These are phyloP conservation scores for Drosophila tristis DNA, from an alignment of 1,140 invertebrate species.

Conservation along the genomic window DNA sequence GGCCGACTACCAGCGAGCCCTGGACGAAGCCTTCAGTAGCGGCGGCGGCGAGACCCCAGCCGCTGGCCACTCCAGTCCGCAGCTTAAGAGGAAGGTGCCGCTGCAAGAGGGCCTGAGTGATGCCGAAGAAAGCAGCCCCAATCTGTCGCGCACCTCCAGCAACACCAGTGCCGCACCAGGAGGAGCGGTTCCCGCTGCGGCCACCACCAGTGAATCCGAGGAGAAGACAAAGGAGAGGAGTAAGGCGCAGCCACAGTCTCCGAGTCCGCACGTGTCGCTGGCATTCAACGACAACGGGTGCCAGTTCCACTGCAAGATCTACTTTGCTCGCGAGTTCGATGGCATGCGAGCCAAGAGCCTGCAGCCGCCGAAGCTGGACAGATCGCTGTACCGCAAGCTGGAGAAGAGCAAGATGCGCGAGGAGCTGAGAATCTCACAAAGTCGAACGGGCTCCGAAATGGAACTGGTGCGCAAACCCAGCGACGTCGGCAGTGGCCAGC, in stretches of 20 bases:
- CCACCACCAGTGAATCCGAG: conserved; percentile 26
- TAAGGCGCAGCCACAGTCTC: conserved; percentile 71
- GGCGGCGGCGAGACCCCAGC: neutral
- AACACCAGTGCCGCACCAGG: conserved; percentile 26
- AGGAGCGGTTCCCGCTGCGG: neutral
- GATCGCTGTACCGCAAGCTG: conserved; percentile 66
- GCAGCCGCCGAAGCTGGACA: conserved; percentile 66
- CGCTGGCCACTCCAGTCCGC: conserved; percentile 61
- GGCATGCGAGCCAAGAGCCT: conserved; percentile 87
- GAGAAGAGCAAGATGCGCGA: conserved; percentile 79
- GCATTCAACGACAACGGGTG: conserved; percentile 87
- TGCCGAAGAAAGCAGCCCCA: conserved; percentile 43
- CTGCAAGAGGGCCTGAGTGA: conserved; percentile 54
- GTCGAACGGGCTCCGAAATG: conserved; percentile 71
- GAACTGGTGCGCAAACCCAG: conserved; percentile 76
- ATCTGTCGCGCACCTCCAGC: conserved; percentile 35
- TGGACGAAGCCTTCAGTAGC: conserved; percentile 35
- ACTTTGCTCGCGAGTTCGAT: conserved; percentile 94
- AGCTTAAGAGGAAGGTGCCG: conserved; percentile 56
- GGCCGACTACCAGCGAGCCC: conserved; percentile 88
- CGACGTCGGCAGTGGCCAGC: conserved; percentile 34
- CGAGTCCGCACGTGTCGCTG: conserved; percentile 88
- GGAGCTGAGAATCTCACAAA: conserved; percentile 80
- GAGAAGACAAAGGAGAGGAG: conserved; percentile 55
- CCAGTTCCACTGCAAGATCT: conserved; percentile 93